Evolutionary conservation across 1,140 invertebrate species (phyloP).

Genomic region (Episyrphus balteatus): DNA sequence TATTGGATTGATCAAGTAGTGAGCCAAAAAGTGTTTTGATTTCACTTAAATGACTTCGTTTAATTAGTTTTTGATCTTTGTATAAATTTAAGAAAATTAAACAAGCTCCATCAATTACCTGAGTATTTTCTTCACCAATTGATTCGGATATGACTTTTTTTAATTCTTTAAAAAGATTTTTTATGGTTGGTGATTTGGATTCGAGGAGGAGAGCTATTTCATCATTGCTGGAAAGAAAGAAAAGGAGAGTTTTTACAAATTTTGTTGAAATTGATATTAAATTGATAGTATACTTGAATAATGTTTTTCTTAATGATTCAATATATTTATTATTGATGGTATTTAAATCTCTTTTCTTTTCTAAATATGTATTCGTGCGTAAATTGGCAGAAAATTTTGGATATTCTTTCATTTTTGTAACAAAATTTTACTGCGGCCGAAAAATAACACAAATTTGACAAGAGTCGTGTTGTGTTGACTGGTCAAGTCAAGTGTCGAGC

Average conservation of each 20-base stretch:
- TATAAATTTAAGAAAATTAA: conserved; percentile 50
- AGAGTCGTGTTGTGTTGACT: too few relatives aligned
- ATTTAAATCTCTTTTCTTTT: conserved; percentile 11
- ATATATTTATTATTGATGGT: conserved; percentile 8
- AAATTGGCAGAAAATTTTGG: conserved; percentile 26
- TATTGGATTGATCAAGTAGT: conserved; percentile 36
- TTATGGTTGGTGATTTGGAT: not conserved
- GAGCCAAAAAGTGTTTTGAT: conserved; percentile 46
- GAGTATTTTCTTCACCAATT: conserved; percentile 39
- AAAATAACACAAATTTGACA: too few relatives aligned
- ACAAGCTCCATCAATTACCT: conserved; percentile 50
- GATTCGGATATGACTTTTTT: conserved; percentile 18
- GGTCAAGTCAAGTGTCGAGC: too few relatives aligned
- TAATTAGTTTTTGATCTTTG: conserved; percentile 45
- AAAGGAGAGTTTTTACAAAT: too few relatives aligned
- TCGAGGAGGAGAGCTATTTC: not conserved
- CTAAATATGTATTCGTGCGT: conserved; percentile 28
- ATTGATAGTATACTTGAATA: conserved; percentile 3
- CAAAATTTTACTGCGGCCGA: too few relatives aligned
- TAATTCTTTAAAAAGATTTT: conserved; percentile 8
- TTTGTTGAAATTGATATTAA: too few relatives aligned
- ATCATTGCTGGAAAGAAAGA: not conserved
- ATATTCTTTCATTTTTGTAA: conserved; percentile 23
- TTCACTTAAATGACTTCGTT: conserved; percentile 41
- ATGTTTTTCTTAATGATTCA: conserved; percentile 9